These are phyloP conservation scores for Catagonus wagneri DNA, from an alignment of 2,113 vertebrate genomes.

Conservation along the genomic window DNA sequence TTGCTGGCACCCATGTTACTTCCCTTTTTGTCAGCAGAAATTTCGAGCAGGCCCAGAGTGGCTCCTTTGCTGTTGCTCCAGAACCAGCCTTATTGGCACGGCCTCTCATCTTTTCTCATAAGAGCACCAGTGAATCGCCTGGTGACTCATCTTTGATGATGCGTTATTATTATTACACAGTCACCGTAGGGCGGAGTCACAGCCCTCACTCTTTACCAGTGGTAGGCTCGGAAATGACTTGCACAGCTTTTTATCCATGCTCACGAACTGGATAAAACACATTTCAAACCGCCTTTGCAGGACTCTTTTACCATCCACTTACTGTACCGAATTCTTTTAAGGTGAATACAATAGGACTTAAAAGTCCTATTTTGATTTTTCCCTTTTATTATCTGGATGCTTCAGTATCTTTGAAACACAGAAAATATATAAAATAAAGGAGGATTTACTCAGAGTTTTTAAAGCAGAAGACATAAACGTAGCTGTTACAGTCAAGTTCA, in stretches of 20 bases:
- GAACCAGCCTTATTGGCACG: background rate
- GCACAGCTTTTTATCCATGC: background rate
- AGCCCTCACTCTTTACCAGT: slow-evolving; percentile 4
- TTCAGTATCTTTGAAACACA: background rate
- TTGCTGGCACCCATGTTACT: too few species aligned
- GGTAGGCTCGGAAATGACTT: slow-evolving; percentile 21
- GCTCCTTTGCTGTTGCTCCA: background rate
- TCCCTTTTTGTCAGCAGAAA: background rate
- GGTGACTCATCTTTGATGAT: slow-evolving; percentile 67
- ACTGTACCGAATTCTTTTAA: background rate
- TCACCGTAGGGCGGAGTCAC: slow-evolving; percentile 56
- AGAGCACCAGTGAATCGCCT: slow-evolving; percentile 39
- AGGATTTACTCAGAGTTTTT: slow-evolving; percentile 69
- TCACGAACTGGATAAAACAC: background rate
- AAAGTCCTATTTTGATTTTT: background rate
- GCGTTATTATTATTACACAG: slow-evolving; percentile 62
- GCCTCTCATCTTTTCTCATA: background rate
- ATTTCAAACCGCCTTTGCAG: background rate
- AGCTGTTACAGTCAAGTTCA: slow-evolving; percentile 59
- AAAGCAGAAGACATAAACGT: slow-evolving; percentile 64
- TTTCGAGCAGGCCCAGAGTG: fast-evolving
- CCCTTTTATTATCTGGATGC: slow-evolving; percentile 8
- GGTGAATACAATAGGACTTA: background rate
- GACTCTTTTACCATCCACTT: slow-evolving; percentile 54
- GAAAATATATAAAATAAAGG: slow-evolving; percentile 12